phyloP scores from a whole-genome alignment of 1,140 invertebrate genomes.

The Goniozus legneri region DNA sequence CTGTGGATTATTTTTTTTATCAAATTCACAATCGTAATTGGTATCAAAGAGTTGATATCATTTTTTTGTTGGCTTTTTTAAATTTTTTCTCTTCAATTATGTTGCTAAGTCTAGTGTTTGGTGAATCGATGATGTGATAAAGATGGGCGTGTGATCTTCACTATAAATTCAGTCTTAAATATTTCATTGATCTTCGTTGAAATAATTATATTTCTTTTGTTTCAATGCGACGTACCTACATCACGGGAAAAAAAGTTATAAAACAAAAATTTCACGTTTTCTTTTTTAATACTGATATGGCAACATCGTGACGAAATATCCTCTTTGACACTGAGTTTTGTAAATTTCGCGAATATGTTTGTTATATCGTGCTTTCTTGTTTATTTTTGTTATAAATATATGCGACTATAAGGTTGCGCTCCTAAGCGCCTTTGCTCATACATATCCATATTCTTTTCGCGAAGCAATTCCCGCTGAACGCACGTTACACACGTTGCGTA shows the following conservation, averaged over 20 bases:
- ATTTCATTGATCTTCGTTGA: constrained; percentile 47
- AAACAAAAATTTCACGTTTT: not conserved
- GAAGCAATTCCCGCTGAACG: too few species aligned
- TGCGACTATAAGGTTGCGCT: too few species aligned
- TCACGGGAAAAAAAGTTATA: not conserved
- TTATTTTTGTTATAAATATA: too few species aligned
- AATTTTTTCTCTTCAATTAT: constrained; percentile 26
- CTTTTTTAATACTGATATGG: constrained; percentile 32
- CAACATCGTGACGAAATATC: constrained; percentile 32
- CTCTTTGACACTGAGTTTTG: constrained; percentile 22
- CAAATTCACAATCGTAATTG: constrained; percentile 41
- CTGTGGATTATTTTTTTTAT: constrained; percentile 33
- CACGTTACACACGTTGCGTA: too few species aligned
- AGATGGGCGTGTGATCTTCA: constrained; percentile 35
- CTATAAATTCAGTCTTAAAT: constrained; percentile 53
- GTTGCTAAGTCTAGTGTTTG: constrained; percentile 37
- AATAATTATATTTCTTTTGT: constrained; percentile 27
- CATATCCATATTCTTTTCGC: too few species aligned
- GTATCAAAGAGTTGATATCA: constrained; percentile 50
- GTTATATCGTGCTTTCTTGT: too few species aligned
- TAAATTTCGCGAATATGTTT: too few species aligned
- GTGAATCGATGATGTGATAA: constrained; percentile 43
- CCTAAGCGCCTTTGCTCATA: too few species aligned
- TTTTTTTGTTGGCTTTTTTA: too few species aligned
- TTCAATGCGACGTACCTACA: constrained; percentile 3